Evolutionary conservation across 2,113 vertebrate genomes (phyloP).

Genomic region (Crypturellus undulatus): DNA sequence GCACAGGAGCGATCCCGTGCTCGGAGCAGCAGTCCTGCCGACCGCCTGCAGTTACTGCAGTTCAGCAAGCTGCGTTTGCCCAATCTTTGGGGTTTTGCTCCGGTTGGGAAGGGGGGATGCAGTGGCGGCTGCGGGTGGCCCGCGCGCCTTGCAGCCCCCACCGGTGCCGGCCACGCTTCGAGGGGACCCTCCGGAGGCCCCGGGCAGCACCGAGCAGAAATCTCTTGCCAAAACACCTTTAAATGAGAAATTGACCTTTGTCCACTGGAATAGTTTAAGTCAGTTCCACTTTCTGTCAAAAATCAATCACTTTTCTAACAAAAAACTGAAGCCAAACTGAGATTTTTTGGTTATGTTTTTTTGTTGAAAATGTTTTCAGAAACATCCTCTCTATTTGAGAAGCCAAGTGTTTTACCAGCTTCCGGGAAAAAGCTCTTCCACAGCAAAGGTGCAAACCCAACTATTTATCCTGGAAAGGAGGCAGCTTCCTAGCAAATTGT

Average conservation of each 20-base stretch:
- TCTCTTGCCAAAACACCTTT: neutral
- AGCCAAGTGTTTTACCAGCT: neutral
- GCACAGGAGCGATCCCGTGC: neutral
- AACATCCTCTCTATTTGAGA: neutral
- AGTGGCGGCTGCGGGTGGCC: neutral
- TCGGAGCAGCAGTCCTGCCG: neutral
- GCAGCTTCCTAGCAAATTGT: accelerated
- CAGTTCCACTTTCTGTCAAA: neutral
- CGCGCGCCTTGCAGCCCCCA: accelerated
- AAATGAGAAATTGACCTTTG: neutral
- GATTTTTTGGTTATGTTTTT: neutral
- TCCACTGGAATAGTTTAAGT: neutral
- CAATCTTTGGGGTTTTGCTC: neutral
- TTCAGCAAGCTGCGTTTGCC: neutral
- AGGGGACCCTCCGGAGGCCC: neutral
- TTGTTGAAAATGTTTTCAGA: neutral
- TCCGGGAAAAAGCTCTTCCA: neutral
- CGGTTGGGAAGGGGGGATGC: neutral
- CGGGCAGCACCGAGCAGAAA: neutral
- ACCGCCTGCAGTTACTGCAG: neutral
- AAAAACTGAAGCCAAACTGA: neutral
- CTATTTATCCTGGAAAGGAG: neutral
- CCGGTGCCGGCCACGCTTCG: neutral
- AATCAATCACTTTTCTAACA: neutral
- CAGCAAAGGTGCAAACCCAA: neutral